Percentiles rank a stretch among this genome's conserved stretches.
Evolutionary conservation across 2,113 vertebrate species (phyloP).

Genomic region (Lagopus leucura): DNA sequence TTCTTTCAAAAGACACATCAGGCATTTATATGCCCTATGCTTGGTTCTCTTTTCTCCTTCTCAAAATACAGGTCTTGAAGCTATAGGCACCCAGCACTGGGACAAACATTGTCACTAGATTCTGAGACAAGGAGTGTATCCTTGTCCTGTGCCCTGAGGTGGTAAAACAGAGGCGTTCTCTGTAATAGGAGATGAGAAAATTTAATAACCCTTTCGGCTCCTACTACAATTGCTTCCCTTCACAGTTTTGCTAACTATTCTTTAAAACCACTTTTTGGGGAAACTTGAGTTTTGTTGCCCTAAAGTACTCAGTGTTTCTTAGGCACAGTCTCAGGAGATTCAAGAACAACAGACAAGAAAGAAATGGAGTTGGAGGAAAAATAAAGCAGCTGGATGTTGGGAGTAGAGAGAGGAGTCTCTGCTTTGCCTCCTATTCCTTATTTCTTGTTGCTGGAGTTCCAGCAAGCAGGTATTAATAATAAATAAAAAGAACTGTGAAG

Average conservation of each 20-base stretch:
- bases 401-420: background rate
- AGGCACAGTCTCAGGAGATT: background rate
- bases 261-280: background rate
- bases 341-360: background rate
- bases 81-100: background rate
- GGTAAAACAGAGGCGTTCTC: background rate
- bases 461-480: slow-evolving; percentile 67
- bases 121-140: background rate
- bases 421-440: background rate
- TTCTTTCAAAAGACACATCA: background rate
- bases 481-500: slow-evolving; percentile 63
- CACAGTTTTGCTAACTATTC: background rate
- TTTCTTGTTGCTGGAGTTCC: slow-evolving; percentile 12
- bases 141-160: background rate
- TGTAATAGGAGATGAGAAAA: background rate
- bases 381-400: background rate
- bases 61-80: background rate
- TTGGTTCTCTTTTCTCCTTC: background rate
- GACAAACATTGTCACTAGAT: background rate
- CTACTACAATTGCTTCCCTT: background rate
- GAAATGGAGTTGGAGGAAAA: background rate
- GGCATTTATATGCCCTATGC: background rate
- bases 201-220: background rate
- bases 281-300: background rate
- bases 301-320: background rate